Base-by-base conservation (phyloP, 2,888 invertebrate species). In the Polydrusus pterygomalis region DNA sequence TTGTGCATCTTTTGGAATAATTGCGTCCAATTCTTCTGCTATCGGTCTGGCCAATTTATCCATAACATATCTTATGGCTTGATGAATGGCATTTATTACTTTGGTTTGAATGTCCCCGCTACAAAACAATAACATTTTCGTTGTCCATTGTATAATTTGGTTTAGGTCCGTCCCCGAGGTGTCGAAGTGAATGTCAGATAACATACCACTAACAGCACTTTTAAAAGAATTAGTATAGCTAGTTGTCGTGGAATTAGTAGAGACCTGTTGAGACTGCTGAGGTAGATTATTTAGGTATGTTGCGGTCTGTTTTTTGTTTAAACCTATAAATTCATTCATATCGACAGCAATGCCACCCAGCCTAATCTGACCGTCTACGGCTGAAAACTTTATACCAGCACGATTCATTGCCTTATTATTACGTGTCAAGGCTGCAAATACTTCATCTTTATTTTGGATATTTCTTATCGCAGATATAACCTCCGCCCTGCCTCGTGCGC, bases 391-490 rank as follows among this genome's bases (percentile, higher is more conserved):
- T 18, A 86, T 83, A 56, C 89, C 89, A 78, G 90, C 88, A 65
- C 88, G 85, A 80, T 90, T 91, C 49, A 91, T 79, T 40, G 89
- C 88, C 80, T 90, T 91, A 84, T 90, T 91, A 49, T 89, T 89
- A 62, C 87, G 85, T 0, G 90, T 87, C 0, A 91, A 88, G 78
- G 89, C 88, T 0, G 90, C 89, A 80, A 91, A 90, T 79, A 89
- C 90, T 76, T 91, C 90, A 79, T 91, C 90, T 80, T 89, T 90
- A 82, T 91, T 87, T 11, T 81, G 81, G 56, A 91, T 90, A 79
- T 87, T 90, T 64, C 88, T 86, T 63, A 91, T 89, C 13, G 90
- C 88, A 75, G 85, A 85, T 63, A 91, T 91, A 0, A 91, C 90
- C 84, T 91, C 91, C 0, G 90, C 88, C 82, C 89, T 89, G 25